These are phyloP conservation scores for Drosophila atripex DNA, from an alignment of 2,888 invertebrate genomes.

Conservation along the genomic window DNA sequence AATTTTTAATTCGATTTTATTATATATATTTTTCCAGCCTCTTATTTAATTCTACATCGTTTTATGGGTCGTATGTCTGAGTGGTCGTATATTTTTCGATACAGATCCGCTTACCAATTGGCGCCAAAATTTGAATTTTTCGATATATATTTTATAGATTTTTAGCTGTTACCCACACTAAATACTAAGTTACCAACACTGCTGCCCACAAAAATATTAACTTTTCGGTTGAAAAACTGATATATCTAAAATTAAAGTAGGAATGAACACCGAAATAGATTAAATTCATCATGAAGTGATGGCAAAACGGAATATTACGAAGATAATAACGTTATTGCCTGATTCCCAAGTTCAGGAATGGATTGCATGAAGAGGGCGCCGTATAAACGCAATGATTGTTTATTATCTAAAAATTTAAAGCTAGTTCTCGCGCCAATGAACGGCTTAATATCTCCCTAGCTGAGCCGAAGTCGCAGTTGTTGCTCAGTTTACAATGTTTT, in stretches of 20 bases:
- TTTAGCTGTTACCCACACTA: too few relatives aligned
- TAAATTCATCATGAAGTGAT: neutral
- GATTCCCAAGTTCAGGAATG: neutral
- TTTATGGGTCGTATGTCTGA: neutral
- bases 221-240: neutral
- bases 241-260: neutral
- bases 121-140: neutral
- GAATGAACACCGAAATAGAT: neutral
- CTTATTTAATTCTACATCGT: neutral
- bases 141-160: neutral
- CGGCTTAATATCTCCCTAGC: neutral
- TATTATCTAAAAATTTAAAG: slow-evolving; percentile 28
- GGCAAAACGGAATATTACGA: neutral
- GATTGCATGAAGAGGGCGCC: neutral
- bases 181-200: neutral
- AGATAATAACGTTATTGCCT: neutral
- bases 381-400: slow-evolving; percentile 25
- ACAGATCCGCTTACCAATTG: neutral
- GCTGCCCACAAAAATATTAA: neutral
- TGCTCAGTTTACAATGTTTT: slow-evolving; percentile 8
- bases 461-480: slow-evolving; percentile 3
- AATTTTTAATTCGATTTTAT: neutral
- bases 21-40: neutral
- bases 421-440: slow-evolving; percentile 38
- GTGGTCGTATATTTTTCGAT: too few relatives aligned